These are phyloP conservation scores for Beaufortia kweichowensis DNA, from an alignment of 2,113 vertebrate species.

Conservation along the genomic window DNA sequence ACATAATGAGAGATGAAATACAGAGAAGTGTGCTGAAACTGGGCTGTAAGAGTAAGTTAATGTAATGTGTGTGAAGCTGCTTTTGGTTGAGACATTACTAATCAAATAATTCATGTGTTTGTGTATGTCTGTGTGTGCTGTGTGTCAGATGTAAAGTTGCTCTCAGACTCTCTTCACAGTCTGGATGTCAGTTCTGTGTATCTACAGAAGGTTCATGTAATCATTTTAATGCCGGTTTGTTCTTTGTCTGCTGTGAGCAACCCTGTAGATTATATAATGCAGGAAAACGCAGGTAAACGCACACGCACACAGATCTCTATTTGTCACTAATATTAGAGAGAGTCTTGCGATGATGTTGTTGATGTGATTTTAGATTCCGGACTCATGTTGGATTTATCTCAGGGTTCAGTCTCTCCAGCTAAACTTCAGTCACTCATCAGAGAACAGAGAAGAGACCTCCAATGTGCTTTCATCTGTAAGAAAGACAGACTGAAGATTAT, in stretches of 20 bases:
- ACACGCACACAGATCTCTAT: conserved; percentile 18
- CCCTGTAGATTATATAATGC: conserved; percentile 85
- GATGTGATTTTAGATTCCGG: conserved; percentile 73
- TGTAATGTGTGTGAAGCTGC: too few species aligned
- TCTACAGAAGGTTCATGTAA: conserved; percentile 76
- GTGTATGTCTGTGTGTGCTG: neutral
- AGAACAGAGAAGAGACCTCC: conserved; percentile 78
- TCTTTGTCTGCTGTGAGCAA: conserved; percentile 84
- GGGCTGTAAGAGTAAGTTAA: conserved; percentile 84
- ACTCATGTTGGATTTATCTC: conserved; percentile 82
- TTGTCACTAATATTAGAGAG: too few species aligned
- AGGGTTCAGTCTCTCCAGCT: conserved; percentile 75
- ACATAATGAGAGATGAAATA: conserved; percentile 68
- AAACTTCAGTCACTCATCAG: conserved; percentile 79
- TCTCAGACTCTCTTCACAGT: conserved; percentile 76
- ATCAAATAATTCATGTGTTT: neutral
- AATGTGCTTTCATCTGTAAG: conserved; percentile 85
- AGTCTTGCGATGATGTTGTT: neutral
- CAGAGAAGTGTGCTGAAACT: conserved; percentile 69
- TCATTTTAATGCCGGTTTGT: conserved; percentile 83
- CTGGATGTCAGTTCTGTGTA: conserved; percentile 69
- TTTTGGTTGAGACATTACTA: too few species aligned
- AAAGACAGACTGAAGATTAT: too few species aligned
- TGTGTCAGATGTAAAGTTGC: conserved; percentile 80
- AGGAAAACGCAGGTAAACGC: conserved; percentile 81